Evolutionary conservation across 64 coral and sea anemone species (phyloP).

Genomic region (Porites lutea): DNA sequence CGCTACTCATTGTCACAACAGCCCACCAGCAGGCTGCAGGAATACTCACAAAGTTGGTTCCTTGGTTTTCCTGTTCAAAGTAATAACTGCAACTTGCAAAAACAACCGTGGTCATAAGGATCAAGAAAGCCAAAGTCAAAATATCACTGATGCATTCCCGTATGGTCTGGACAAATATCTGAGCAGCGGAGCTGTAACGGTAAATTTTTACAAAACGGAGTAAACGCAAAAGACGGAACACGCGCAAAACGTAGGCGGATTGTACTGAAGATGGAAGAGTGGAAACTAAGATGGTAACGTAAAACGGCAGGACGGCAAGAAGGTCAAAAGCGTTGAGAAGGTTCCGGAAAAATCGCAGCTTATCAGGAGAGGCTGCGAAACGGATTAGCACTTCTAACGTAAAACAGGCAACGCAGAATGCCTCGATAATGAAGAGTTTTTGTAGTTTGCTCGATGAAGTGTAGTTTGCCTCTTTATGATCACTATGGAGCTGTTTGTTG

Average conservation of each 20-base stretch:
- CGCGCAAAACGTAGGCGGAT: slow-evolving; percentile 49
- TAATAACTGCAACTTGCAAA: slow-evolving; percentile 69
- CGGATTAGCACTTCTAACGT: slow-evolving; percentile 51
- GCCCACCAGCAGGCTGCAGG: slow-evolving; percentile 69
- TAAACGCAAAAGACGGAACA: slow-evolving; percentile 22
- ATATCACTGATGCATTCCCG: slow-evolving; percentile 44
- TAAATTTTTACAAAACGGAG: slow-evolving; percentile 57
- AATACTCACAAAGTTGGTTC: slow-evolving; percentile 64
- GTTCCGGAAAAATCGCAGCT: slow-evolving; percentile 51
- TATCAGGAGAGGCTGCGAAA: slow-evolving; percentile 50
- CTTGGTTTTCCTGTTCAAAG: slow-evolving; percentile 62
- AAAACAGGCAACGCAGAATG: slow-evolving; percentile 61
- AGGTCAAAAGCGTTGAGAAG: slow-evolving; percentile 58
- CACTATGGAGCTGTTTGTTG: neutral
- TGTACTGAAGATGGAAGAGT: neutral
- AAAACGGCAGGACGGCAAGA: slow-evolving; percentile 52
- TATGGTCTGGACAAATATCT: slow-evolving; percentile 60
- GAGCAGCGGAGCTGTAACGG: slow-evolving; percentile 42
- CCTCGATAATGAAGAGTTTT: slow-evolving; percentile 52
- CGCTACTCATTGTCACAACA: slow-evolving; percentile 51
- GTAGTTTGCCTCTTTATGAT: neutral
- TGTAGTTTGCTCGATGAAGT: slow-evolving; percentile 15
- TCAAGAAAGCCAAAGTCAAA: slow-evolving; percentile 47
- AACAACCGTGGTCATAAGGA: slow-evolving; percentile 38
- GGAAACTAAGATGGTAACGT: slow-evolving; percentile 22